These are phyloP conservation scores for Sporophila hypoxantha DNA, from an alignment of 2,113 vertebrate genomes.

Conservation along the genomic window DNA sequence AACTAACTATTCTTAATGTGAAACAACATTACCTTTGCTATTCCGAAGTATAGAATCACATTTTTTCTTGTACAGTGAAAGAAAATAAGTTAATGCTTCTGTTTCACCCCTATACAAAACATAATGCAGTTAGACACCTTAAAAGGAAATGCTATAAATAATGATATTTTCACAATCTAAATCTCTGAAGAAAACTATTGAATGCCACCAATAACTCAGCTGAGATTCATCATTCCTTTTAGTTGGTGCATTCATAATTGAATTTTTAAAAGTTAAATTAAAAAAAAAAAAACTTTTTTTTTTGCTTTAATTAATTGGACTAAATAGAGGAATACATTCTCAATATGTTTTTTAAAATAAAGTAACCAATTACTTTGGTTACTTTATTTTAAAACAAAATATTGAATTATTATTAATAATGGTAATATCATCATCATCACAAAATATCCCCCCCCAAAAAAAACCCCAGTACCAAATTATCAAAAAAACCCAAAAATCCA, in stretches of 20 bases:
- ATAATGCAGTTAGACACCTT: background rate
- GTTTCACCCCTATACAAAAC: background rate
- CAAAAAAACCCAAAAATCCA: rapidly evolving
- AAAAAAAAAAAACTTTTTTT: background rate
- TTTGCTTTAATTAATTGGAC: background rate
- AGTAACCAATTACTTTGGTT: background rate
- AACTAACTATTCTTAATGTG: background rate
- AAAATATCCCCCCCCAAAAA: background rate
- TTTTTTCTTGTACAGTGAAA: background rate
- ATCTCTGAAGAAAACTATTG: background rate
- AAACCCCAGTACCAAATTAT: background rate
- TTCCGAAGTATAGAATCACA: background rate
- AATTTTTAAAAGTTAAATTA: background rate
- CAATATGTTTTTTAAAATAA: background rate
- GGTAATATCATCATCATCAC: background rate
- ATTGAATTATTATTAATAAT: background rate
- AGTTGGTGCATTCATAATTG: background rate
- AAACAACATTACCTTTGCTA: background rate
- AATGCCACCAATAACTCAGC: background rate
- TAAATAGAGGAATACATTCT: background rate
- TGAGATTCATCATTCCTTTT: background rate
- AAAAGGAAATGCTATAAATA: background rate
- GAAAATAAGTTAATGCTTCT: background rate
- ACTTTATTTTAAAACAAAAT: too few relatives aligned
- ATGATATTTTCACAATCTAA: background rate